Evolutionary conservation across 2,888 invertebrate genomes (phyloP).

Genomic region (Pristionchus mayeri): DNA sequence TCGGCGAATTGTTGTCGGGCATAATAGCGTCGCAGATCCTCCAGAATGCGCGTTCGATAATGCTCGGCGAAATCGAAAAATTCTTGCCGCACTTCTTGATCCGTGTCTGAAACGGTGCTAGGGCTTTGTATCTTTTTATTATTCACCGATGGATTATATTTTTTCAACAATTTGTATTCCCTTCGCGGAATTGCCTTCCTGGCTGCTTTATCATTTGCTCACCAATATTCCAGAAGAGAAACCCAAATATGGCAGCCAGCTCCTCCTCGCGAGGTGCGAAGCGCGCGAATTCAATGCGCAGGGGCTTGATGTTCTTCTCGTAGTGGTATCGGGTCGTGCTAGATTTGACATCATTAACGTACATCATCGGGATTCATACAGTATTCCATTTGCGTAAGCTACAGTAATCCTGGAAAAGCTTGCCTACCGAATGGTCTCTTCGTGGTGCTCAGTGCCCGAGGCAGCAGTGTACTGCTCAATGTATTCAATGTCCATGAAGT

Average conservation of each 20-base stretch:
- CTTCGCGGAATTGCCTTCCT: too few relatives aligned
- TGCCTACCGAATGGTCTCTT: neutral
- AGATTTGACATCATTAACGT: too few relatives aligned
- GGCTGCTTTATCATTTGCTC: too few relatives aligned
- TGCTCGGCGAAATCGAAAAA: neutral
- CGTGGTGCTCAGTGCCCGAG: neutral
- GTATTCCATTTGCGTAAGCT: too few relatives aligned
- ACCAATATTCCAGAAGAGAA: conserved; percentile 14
- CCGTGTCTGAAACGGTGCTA: neutral
- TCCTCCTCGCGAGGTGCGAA: neutral
- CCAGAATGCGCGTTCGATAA: neutral
- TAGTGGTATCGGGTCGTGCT: neutral
- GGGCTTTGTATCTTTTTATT: too few relatives aligned
- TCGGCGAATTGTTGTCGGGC: neutral
- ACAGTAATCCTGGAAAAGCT: too few relatives aligned
- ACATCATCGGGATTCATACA: too few relatives aligned
- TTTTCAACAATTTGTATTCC: too few relatives aligned
- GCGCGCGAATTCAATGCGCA: neutral
- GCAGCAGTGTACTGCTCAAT: neutral
- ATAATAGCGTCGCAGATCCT: neutral
- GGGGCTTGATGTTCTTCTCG: conserved; percentile 6
- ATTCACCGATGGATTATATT: too few relatives aligned
- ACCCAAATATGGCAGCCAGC: neutral
- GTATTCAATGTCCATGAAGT: neutral
- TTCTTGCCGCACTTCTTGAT: neutral